phyloP scores from a whole-genome alignment of 2,797 vertebrate species.

The Muscicapa comitata region DNA sequence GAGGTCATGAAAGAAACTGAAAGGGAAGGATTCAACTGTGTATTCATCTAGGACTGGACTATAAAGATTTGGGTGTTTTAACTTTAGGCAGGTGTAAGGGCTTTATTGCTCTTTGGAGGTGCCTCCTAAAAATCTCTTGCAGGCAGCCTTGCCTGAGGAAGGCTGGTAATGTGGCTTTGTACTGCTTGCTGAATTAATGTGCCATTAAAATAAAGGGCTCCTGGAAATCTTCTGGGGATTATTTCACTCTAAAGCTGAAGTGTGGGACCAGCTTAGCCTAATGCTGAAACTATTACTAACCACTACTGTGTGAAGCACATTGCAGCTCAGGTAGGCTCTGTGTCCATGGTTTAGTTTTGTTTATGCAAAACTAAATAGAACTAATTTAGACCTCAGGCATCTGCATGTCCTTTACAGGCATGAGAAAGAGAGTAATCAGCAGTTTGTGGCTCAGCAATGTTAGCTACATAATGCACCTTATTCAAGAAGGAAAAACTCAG shows the following conservation, averaged over 20 bases:
- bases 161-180: neutral
- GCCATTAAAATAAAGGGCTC: neutral
- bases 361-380: neutral
- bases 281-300: neutral
- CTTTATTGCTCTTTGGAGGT: neutral
- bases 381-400: neutral
- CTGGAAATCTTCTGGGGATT: neutral
- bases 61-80: neutral
- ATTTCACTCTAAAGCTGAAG: neutral
- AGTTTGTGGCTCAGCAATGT: neutral
- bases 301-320: accelerated
- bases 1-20: neutral
- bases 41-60: accelerated
- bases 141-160: neutral
- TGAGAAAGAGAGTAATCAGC: neutral
- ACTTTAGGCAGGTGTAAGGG: neutral
- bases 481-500: neutral
- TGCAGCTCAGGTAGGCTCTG: neutral
- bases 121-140: neutral
- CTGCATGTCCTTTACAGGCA: neutral
- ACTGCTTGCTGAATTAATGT: neutral
- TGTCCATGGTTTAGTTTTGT: accelerated
- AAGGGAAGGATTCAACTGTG: neutral
- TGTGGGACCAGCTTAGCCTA: neutral
- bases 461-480: neutral